A percentile compares a stretch with the other conserved stretches of the same genome.
Evolutionary conservation across 2,113 vertebrate species (phyloP).

Genomic region (Dicaeum eximium): DNA sequence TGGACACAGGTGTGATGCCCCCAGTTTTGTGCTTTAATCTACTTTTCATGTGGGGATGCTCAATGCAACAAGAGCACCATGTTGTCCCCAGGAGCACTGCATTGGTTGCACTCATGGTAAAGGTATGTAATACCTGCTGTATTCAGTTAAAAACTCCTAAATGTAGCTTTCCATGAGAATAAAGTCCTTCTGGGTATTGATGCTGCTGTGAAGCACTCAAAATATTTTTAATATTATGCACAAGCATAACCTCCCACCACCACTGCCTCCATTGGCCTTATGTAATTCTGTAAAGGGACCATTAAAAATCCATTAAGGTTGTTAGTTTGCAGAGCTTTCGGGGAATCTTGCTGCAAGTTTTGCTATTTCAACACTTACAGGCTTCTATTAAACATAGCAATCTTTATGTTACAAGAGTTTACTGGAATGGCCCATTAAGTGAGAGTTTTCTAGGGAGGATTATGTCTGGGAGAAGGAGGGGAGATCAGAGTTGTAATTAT

Average conservation of each 20-base stretch:
- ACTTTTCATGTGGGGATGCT: background rate
- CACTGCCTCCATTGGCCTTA: background rate
- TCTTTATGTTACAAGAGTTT: constrained; percentile 35
- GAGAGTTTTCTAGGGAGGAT: constrained; percentile 20
- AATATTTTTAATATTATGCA: constrained; percentile 56
- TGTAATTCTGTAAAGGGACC: constrained; percentile 34
- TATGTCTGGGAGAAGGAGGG: background rate
- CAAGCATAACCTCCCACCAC: constrained; percentile 22
- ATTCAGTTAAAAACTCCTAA: constrained; percentile 13
- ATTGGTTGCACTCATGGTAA: background rate
- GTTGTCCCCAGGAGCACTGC: background rate
- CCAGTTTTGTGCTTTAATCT: background rate
- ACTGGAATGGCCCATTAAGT: constrained; percentile 43
- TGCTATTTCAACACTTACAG: constrained; percentile 19
- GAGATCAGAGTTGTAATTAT: constrained; percentile 24
- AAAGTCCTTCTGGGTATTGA: background rate
- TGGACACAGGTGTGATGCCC: background rate
- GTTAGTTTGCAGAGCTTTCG: constrained; percentile 58
- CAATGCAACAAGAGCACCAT: background rate
- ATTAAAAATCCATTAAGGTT: constrained; percentile 67
- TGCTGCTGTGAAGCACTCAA: background rate
- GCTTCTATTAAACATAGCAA: constrained; percentile 25
- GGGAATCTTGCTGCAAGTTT: constrained; percentile 32
- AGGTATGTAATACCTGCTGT: background rate
- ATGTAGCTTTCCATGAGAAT: constrained; percentile 16